Percentiles rank a stretch among this genome's conserved stretches.
Conservation (phyloP, 2,888 invertebrate species). For the Ganaspis brasiliensis region DNA sequence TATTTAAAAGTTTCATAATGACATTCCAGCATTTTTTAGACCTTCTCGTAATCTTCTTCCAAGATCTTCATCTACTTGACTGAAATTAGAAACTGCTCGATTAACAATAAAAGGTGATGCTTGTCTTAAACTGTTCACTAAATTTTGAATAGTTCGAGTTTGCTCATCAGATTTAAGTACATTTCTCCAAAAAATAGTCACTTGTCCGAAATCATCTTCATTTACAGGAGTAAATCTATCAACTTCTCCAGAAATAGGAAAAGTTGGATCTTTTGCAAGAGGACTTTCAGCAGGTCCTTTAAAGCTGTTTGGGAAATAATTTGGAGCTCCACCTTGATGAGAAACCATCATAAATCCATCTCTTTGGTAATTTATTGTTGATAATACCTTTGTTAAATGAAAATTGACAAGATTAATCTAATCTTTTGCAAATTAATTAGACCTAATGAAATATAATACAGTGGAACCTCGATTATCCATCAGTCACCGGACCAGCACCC, state of each 20-base stretch:
- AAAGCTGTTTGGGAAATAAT: constrained; percentile 98
- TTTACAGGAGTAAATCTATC: constrained; percentile 89
- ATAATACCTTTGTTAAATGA: constrained; percentile 80
- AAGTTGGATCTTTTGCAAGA: constrained; percentile 84
- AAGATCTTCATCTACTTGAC: constrained; percentile 89
- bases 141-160: constrained; percentile 89
- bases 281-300: constrained; percentile 90
- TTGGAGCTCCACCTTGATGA: constrained; percentile 94
- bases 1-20: constrained; percentile 57
- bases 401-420: not conserved
- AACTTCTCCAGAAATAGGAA: constrained; percentile 87
- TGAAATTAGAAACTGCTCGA: constrained; percentile 91
- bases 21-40: constrained; percentile 81
- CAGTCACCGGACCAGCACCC: too few relatives aligned
- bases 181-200: constrained; percentile 89
- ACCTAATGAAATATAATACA: too few relatives aligned
- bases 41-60: constrained; percentile 88
- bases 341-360: constrained; percentile 90
- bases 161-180: constrained; percentile 89
- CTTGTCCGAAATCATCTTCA: constrained; percentile 96
- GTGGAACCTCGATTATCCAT: too few relatives aligned
- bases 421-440: not conserved
- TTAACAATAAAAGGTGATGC: constrained; percentile 94
- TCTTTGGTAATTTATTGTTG: constrained; percentile 90
- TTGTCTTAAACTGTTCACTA: constrained; percentile 88